Evolutionary conservation across 2,113 vertebrate genomes (phyloP).

Genomic region (Siphamia tubifer): DNA sequence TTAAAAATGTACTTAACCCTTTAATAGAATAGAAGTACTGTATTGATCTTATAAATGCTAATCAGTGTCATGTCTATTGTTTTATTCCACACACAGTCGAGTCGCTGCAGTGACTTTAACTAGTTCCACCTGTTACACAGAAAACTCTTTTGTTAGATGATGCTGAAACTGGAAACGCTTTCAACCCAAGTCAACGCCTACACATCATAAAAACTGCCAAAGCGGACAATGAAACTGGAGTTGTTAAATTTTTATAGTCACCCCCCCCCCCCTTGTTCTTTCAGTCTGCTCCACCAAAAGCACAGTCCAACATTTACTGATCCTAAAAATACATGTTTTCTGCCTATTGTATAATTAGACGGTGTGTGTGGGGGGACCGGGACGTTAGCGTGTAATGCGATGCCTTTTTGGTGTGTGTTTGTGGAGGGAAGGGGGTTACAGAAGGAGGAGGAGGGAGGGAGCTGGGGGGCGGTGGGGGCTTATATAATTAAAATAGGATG

Average conservation of each 20-base stretch:
- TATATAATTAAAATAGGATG: conserved; percentile 79
- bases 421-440: conserved; percentile 76
- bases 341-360: conserved; percentile 79
- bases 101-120: conserved; percentile 7
- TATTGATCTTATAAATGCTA: too few species aligned
- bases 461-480: conserved; percentile 58
- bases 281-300: conserved; percentile 7
- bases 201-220: conserved; percentile 56
- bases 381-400: conserved; percentile 72
- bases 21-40: too few species aligned
- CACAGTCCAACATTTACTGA: conserved; percentile 76
- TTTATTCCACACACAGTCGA: not conserved
- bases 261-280: conserved; percentile 55
- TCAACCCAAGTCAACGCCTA: conserved; percentile 53
- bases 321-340: conserved; percentile 80
- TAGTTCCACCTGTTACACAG: conserved; percentile 51
- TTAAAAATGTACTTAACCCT: too few species aligned
- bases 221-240: conserved; percentile 66
- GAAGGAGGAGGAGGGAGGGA: conserved; percentile 66
- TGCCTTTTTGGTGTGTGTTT: conserved; percentile 72
- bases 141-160: conserved; percentile 31
- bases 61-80: too few species aligned
- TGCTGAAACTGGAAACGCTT: conserved; percentile 44
- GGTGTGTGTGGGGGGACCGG: conserved; percentile 37
- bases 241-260: conserved; percentile 67